phyloP scores from a whole-genome alignment of 2,888 invertebrate species.

The Didymodactylos carnosus region DNA sequence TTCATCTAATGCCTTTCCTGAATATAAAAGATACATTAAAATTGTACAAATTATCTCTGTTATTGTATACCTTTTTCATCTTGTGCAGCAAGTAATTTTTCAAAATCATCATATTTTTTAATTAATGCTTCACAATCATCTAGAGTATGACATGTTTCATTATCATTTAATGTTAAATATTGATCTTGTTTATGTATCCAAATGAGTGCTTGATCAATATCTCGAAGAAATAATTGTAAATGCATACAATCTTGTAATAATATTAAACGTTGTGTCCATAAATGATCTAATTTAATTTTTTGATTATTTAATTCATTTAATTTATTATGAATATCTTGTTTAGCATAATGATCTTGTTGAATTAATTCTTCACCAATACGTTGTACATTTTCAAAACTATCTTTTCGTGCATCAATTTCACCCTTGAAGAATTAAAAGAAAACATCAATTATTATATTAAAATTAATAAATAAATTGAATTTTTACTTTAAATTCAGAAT shows the following conservation, averaged over 20 bases:
- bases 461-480: too few species aligned
- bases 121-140: constrained; percentile 92
- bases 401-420: constrained; percentile 91
- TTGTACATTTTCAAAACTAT: constrained; percentile 57
- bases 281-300: constrained; percentile 54
- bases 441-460: too few species aligned
- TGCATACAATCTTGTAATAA: constrained; percentile 99
- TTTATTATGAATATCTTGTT: constrained; percentile 70
- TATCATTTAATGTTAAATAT: constrained; percentile 89
- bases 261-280: constrained; percentile 90
- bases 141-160: constrained; percentile 48
- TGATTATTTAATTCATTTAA: constrained; percentile 40
- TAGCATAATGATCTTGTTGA: constrained; percentile 68
- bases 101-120: constrained; percentile 98
- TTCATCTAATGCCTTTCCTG: constrained; percentile 57
- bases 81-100: constrained; percentile 90
- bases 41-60: not conserved
- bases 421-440: too few species aligned
- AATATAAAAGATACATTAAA: not conserved
- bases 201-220: constrained; percentile 92
- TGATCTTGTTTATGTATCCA: constrained; percentile 99
- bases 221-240: constrained; percentile 85
- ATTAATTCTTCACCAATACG: constrained; percentile 43
- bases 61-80: constrained; percentile 68
- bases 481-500: constrained; percentile 78